Base-by-base conservation (phyloP, 2,797 vertebrate species). In the Telmatherina bonti region DNA sequence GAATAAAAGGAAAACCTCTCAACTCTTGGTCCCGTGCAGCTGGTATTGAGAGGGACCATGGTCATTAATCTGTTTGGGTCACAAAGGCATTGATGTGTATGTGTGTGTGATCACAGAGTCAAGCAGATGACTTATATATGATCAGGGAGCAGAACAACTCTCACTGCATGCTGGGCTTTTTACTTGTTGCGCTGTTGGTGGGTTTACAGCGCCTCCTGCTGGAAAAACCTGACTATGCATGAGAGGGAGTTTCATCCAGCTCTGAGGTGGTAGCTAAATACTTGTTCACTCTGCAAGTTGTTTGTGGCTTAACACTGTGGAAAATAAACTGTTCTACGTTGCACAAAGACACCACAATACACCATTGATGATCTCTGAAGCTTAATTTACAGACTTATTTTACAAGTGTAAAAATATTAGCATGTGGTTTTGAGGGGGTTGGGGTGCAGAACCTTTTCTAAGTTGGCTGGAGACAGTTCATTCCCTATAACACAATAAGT, bases 141-240 rank as follows among this genome's bases (percentile, higher is more conserved):
- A 41, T 78, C 26, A 53, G 60, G 64, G 33, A 62, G 65, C 27
- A 12, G 60, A 59, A 60, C 47, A 64, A 72, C 57, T 84, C 77
- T n/a, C 67, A 65, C 38, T 61, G 11, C 26, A 41, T 26, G 26
- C 24, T 24, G 35, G 26, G 31, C 20, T 66, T 45, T 70, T 55
- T 54, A 22, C 53, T 24, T n/a, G 51, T 24, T 31, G 47, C 7
- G 41, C 20, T 0, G 43, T 6, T 57, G 55, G 20, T 57, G 60
- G 56, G 53, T 74, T 38, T 7, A 62, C 61, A 64, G 16, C 36
- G 84, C 87, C 88, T 73, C 78, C 90, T 91, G 79, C 56, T 71
- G 89, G 83, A 49, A 3, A 0, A 5, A 1, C 12, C 4, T n/a
- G 20, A n/a, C 41, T 8, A 8, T 8, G 18, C 8, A 7, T 2